Evolutionary conservation across 2,888 invertebrate species (phyloP).

Genomic region (Lottia scabra): DNA sequence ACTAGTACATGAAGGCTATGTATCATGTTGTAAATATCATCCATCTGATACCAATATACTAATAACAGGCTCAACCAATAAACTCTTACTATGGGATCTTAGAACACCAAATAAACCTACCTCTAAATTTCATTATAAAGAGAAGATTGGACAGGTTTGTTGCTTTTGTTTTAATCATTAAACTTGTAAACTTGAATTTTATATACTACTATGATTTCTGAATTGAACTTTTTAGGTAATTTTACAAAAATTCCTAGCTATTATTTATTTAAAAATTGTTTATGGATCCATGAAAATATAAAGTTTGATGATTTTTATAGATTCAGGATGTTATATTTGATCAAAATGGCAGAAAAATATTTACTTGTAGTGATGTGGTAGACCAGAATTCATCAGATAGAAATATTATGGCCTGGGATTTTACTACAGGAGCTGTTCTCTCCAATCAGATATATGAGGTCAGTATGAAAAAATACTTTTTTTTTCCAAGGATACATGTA

Average conservation of each 20-base stretch:
- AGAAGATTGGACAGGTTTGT: constrained; percentile 62
- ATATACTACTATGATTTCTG: background rate
- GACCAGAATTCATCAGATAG: constrained; percentile 68
- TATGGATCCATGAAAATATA: too few relatives aligned
- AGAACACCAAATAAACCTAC: constrained; percentile 47
- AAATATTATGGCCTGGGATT: constrained; percentile 70
- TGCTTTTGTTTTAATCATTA: background rate
- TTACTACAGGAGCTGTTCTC: constrained; percentile 57
- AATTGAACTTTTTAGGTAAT: background rate
- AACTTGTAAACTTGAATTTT: too few relatives aligned
- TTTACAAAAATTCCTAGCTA: background rate
- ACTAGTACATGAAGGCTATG: constrained; percentile 50
- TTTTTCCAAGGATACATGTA: too few relatives aligned
- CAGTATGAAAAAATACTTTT: background rate
- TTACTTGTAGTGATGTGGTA: constrained; percentile 63
- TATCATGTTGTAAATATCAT: constrained; percentile 60
- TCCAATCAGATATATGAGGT: constrained; percentile 70
- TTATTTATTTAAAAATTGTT: background rate
- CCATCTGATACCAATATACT: constrained; percentile 53
- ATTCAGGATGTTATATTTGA: constrained; percentile 67
- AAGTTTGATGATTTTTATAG: constrained; percentile 34
- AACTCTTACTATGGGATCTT: constrained; percentile 59
- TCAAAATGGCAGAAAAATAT: constrained; percentile 57
- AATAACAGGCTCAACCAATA: constrained; percentile 59
- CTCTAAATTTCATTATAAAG: constrained; percentile 56